These are phyloP conservation scores for Pipistrellus kuhlii DNA, from an alignment of 2,797 vertebrate species.

Conservation along the genomic window DNA sequence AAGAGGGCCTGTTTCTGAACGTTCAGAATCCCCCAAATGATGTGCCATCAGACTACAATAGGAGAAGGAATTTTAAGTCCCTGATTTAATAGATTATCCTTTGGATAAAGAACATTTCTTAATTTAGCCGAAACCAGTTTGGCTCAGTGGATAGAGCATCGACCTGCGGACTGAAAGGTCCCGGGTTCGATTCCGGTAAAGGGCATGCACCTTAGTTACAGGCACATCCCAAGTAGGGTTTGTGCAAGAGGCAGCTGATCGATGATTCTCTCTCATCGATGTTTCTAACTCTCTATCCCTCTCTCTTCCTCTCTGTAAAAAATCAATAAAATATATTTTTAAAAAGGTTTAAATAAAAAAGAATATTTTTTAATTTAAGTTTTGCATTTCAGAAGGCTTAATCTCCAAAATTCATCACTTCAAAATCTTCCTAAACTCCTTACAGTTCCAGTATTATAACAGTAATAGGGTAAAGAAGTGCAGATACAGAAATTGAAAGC, in stretches of 20 bases:
- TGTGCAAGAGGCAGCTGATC: too few species aligned
- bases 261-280: too few species aligned
- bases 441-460: not conserved
- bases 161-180: too few species aligned
- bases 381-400: constrained; percentile 26
- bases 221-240: too few species aligned
- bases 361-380: not conserved
- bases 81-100: not conserved
- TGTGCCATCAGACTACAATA: not conserved
- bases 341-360: too few species aligned
- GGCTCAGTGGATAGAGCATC: too few species aligned
- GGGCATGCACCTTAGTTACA: too few species aligned
- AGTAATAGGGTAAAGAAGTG: not conserved
- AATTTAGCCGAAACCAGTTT: not conserved
- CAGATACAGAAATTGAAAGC: not conserved
- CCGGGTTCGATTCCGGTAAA: too few species aligned
- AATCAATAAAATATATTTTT: too few species aligned
- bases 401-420: not conserved
- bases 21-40: not conserved
- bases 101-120: not conserved
- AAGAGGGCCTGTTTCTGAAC: not conserved
- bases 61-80: not conserved
- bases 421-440: constrained; percentile 36
- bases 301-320: too few species aligned
- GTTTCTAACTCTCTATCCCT: too few species aligned